phyloP scores from a whole-genome alignment of 92 coral and sea anemone genomes.

The Meandrina meandrites region DNA sequence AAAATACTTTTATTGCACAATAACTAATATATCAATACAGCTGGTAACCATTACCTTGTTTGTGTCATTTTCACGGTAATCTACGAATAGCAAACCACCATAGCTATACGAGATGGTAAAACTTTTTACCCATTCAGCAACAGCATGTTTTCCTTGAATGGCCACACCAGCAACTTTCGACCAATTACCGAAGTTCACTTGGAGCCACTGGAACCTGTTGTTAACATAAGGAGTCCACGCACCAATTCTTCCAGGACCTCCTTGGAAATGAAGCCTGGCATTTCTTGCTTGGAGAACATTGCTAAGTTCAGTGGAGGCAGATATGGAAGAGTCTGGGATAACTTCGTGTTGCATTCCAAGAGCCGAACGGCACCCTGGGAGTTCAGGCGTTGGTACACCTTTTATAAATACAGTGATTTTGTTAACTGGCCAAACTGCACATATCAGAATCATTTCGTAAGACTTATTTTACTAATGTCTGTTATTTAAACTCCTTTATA shows the following conservation, averaged over 20 bases:
- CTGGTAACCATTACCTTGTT: neutral
- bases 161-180: neutral
- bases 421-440: neutral
- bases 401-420: neutral
- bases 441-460: neutral
- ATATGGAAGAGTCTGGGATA: neutral
- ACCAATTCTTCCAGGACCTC: neutral
- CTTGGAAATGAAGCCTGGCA: slow-evolving; percentile 8
- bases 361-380: neutral
- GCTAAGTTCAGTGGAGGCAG: neutral
- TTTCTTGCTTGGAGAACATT: too few relatives aligned
- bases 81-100: neutral
- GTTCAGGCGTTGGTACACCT: neutral
- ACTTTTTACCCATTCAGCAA: neutral
- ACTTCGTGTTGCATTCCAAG: neutral
- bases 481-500: too few relatives aligned
- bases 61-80: neutral
- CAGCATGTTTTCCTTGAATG: neutral
- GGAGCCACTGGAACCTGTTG: too few relatives aligned
- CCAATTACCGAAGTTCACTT: too few relatives aligned
- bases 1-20: too few relatives aligned
- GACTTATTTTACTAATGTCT: too few relatives aligned
- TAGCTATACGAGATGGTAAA: neutral
- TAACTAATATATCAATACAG: too few relatives aligned
- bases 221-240: neutral